Conservation (phyloP, 2,113 vertebrate species). For the Lepus europaeus region DNA sequence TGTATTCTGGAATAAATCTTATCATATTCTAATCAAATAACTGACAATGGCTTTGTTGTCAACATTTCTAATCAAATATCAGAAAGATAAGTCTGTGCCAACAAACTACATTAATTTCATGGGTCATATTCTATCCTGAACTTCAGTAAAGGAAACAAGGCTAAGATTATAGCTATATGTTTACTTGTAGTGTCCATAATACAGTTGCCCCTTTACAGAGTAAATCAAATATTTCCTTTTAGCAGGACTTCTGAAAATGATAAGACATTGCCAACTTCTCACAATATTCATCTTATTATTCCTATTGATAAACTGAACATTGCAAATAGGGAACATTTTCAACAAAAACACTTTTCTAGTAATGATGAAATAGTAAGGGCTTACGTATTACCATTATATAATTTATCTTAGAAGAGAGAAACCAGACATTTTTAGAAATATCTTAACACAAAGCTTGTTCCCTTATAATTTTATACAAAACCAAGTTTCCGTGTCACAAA, state of each 20-base stretch:
- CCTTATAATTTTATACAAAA: conserved; percentile 26
- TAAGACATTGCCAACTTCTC: conserved; percentile 20
- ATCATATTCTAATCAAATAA: neutral
- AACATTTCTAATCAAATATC: conserved; percentile 51
- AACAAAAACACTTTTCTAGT: neutral
- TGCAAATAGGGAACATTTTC: neutral
- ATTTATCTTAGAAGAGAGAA: neutral
- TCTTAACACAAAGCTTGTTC: neutral
- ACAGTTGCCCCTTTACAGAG: neutral
- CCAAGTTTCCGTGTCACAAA: neutral
- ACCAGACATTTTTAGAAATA: neutral
- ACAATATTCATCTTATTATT: conserved; percentile 5
- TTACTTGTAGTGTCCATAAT: neutral
- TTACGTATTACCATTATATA: neutral
- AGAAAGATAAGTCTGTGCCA: neutral
- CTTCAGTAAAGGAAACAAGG: neutral
- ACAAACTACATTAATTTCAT: neutral
- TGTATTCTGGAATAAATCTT: neutral
- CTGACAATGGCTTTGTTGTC: neutral
- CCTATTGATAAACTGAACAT: neutral
- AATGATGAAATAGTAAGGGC: neutral
- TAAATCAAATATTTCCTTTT: neutral
- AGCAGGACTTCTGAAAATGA: neutral
- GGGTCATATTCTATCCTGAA: neutral
- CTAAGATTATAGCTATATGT: neutral